Base-by-base conservation (phyloP, 2,888 invertebrate species). In the Microplitis deprimator region DNA sequence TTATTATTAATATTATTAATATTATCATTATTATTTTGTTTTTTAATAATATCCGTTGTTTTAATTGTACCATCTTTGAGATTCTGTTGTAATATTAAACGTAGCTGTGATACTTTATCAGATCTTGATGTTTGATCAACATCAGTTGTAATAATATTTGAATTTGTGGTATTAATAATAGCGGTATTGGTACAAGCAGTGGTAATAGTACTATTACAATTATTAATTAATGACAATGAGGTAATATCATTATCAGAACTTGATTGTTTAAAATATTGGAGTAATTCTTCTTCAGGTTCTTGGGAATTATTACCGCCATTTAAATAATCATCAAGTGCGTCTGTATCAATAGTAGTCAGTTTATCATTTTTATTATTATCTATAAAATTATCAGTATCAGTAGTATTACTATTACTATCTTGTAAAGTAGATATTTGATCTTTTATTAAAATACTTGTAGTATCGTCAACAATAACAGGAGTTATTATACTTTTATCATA, bases 221-320 rank as follows among this genome's bases (percentile, higher is more conserved):
- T 62, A 17, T 17, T 6, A 72, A 20, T n/a, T 20, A 20, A 6
- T 62, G 16, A 20, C 6, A 62, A 16, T 20, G 77, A 40, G 68
- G 82, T 83, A 5, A 84, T 82, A 41, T 90, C 88, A 5, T 85
- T 78, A 70, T 89, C 89, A 0, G 89, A 89, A 77, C 86, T 90
- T 81, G 90, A 91, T 79, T 93, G 93, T 81, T 93, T 94, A 90
- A 96, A 96, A 91, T 96, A 96, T 90, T 95, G 95, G 88, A 95
- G 91, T 84, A 96, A 90, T 90, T 96, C 96, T 87, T 96, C 96
- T 89, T 96, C 96, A 86, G 95, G 95, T 85, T 95, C 95, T 87
- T 95, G 95, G 65, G 94, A 94, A 89, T 93, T 94, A 82, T 93
- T 93, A 80, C 94, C 95, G 81, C 93, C 94, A 88, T 94, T 94